Evolutionary conservation across 2,888 invertebrate species (phyloP), one percentile per base, ranked within the genome.

Genomic region (Stenurella melanura): DNA sequence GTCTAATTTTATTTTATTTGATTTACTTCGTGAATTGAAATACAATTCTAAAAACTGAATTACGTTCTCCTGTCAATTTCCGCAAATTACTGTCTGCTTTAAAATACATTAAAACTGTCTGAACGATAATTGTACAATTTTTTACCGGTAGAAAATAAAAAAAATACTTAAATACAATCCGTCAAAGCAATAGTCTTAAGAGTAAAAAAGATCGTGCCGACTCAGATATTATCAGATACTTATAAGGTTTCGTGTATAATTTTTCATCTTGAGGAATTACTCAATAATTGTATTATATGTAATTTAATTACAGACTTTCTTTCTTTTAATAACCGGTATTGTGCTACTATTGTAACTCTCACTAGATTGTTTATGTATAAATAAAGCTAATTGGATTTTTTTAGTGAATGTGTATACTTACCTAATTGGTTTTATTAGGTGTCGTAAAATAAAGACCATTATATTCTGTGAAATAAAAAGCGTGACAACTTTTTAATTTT

Each of bases 251-350:
- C 18, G 18, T 15, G 19, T 50, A 26, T 66, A 66, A 17, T 19
- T 50, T 11, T 11, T 15, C 19, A 15, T 15, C 7, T n/a, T 82
- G 61, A 6, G 0, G 50, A n/a, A 50, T 63, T 85, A 75, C 80
- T 85, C 17, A 85, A 85, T 76, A 81, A 83, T 83, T 83, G 18
- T 78, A 84, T 80, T 85, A 83, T 15, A n/a, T n/a, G n/a, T 50
- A 50, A 50, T 50, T 82, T 83, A 76, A 85, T 76, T 76, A 73
- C 58, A 5, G 64, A 76, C 76, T 76, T 76, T 76, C 76, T 76
- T 76, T 68, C 68, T 73, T 73, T 72, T 75, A 75, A 75, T 71
- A 71, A 75, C 67, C 18, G 26, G 72, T 75, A 75, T 61, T 60
- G 60, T 66, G 75, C 75, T 50, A 56, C 42, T 60, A 38, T 66